Evolutionary conservation across 1,140 invertebrate genomes (phyloP).

Genomic region (Drosophila busckii): DNA sequence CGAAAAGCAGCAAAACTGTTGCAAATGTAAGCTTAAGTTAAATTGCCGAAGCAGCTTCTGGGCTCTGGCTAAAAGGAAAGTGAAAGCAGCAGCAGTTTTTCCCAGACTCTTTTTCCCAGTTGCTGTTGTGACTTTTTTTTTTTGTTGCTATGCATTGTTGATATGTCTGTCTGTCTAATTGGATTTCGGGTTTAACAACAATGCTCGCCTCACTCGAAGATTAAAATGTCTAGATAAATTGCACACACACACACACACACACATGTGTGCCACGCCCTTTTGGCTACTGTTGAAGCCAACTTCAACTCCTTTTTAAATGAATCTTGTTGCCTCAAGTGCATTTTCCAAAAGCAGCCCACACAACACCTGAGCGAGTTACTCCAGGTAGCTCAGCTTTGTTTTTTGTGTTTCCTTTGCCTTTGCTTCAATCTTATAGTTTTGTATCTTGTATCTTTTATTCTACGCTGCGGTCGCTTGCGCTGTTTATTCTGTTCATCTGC

Average conservation of each 20-base stretch:
- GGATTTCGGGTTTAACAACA: slow-evolving; percentile 32
- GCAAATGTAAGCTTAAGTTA: slow-evolving; percentile 46
- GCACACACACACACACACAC: no score
- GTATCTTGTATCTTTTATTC: slow-evolving; percentile 20
- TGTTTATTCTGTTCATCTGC: slow-evolving; percentile 45
- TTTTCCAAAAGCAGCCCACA: no score
- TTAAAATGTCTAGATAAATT: slow-evolving; percentile 69
- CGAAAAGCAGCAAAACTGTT: no score
- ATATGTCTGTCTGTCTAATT: slow-evolving; percentile 60
- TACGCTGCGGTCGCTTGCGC: slow-evolving; percentile 8
- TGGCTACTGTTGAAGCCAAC: slow-evolving; percentile 7
- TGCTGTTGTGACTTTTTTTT: slow-evolving; percentile 4
- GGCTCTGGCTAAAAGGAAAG: slow-evolving; percentile 52
- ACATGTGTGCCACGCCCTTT: slow-evolving; percentile 31
- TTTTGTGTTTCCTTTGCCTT: slow-evolving; percentile 3
- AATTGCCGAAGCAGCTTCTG: no score
- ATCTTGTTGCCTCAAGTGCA: no score
- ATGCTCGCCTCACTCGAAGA: slow-evolving; percentile 11
- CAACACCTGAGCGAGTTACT: no score
- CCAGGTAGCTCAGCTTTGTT: no score
- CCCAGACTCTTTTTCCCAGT: slow-evolving; percentile 21
- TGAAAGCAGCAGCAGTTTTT: slow-evolving; percentile 42
- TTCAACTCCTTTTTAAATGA: no score
- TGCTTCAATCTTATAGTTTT: slow-evolving; percentile 17
- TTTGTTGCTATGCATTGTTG: slow-evolving; percentile 46